Conservation (phyloP, 1,140 invertebrate species). For the Theocolax elegans region DNA sequence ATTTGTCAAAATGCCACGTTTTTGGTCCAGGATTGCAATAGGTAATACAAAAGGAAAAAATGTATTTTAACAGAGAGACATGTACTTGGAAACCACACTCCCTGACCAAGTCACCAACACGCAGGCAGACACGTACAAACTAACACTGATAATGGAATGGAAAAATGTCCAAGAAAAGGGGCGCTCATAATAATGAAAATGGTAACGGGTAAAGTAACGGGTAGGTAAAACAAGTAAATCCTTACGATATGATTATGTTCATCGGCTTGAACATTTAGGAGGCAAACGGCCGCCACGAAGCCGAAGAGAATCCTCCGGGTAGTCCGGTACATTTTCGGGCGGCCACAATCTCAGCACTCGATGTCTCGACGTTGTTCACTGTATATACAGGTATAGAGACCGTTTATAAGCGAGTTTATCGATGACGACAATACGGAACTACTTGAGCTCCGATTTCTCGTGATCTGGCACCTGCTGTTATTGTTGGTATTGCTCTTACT, state of each 20-base stretch:
- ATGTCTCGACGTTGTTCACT: too few species aligned
- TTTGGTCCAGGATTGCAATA: neutral
- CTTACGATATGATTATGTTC: conserved; percentile 74
- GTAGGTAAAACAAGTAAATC: too few species aligned
- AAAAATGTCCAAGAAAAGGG: too few species aligned
- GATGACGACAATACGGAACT: neutral
- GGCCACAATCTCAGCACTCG: too few species aligned
- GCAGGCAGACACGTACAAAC: too few species aligned
- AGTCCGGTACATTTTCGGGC: conserved; percentile 30
- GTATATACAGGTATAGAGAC: too few species aligned
- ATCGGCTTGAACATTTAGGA: conserved; percentile 62
- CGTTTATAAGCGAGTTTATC: too few species aligned
- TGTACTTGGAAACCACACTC: too few species aligned
- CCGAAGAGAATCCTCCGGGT: conserved; percentile 44
- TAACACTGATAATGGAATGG: too few species aligned
- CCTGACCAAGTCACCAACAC: too few species aligned
- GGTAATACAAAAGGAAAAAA: neutral
- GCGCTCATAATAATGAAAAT: too few species aligned
- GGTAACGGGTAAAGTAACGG: too few species aligned
- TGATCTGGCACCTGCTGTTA: conserved; percentile 9
- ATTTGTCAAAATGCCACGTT: conserved; percentile 13
- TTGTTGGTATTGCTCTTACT: neutral
- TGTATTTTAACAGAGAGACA: neutral
- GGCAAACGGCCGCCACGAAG: conserved; percentile 56
- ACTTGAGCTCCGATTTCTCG: neutral